These are phyloP conservation scores for Corvus moneduloides DNA, from an alignment of 2,113 vertebrate species.

Conservation along the genomic window DNA sequence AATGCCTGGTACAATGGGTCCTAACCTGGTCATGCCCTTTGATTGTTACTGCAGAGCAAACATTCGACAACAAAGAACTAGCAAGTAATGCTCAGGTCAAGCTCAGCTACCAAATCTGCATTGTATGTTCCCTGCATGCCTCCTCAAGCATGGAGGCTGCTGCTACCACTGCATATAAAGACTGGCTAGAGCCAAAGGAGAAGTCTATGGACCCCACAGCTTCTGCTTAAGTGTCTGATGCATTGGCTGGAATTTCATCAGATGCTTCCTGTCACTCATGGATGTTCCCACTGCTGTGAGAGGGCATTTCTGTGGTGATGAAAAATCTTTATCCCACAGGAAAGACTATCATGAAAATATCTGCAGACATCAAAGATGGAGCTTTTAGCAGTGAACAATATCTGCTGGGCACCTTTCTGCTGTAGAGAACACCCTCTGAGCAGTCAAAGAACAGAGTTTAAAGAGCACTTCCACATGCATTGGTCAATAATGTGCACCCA, in stretches of 20 bases:
- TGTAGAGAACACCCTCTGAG: background rate
- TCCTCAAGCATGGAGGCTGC: background rate
- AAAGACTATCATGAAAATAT: background rate
- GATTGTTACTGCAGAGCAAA: conserved; percentile 49
- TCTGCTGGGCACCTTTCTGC: background rate
- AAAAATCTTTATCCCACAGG: background rate
- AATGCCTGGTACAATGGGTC: conserved; percentile 46
- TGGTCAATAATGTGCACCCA: background rate
- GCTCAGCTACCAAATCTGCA: background rate
- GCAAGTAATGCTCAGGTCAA: background rate
- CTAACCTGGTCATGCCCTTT: conserved; percentile 58
- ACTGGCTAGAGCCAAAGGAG: background rate
- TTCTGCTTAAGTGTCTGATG: background rate
- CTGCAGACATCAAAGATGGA: background rate
- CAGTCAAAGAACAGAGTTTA: background rate
- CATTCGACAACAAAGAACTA: conserved; percentile 20
- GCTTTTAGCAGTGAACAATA: background rate
- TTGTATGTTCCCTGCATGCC: background rate
- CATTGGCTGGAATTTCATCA: background rate
- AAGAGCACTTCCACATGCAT: background rate
- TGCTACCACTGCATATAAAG: background rate
- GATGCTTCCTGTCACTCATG: background rate
- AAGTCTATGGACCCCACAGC: background rate
- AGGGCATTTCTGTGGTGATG: background rate
- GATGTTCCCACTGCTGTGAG: background rate